Percentiles rank a stretch among this genome's conserved stretches.
Conservation (phyloP, 2,888 invertebrate genomes). For the Kuschelorhynchus macadamiae region DNA sequence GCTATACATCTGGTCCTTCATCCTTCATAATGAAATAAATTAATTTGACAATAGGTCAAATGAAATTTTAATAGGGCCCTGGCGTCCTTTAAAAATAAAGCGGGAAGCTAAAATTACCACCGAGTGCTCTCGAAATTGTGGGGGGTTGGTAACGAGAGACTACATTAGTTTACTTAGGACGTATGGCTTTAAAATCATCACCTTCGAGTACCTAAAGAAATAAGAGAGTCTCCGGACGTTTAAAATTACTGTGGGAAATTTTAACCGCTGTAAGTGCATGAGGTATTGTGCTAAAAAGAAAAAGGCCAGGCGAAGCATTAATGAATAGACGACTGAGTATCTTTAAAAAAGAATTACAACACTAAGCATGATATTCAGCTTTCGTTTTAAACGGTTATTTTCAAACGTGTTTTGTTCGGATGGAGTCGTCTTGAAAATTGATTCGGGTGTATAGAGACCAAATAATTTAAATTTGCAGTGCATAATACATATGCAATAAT, state of each 20-base stretch:
- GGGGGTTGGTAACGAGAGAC: slow-evolving; percentile 2
- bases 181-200: not conserved
- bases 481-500: too few relatives aligned
- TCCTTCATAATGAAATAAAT: not conserved
- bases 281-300: too few relatives aligned
- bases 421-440: too few relatives aligned
- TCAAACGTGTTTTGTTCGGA: too few relatives aligned
- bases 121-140: slow-evolving; percentile 2
- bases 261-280: too few relatives aligned
- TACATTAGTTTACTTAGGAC: not conserved
- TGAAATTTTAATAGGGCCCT: not conserved
- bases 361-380: too few relatives aligned
- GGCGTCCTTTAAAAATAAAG: slow-evolving; percentile 3
- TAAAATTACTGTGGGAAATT: slow-evolving; percentile 12
- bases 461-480: too few relatives aligned
- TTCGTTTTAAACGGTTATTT: too few relatives aligned
- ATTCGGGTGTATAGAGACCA: too few relatives aligned
- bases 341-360: too few relatives aligned
- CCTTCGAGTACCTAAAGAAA: slow-evolving; percentile 7
- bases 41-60: not conserved
- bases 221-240: not conserved
- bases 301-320: too few relatives aligned
- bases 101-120: slow-evolving; percentile 2
- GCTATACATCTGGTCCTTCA: not conserved
- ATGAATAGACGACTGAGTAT: too few relatives aligned